Evolutionary conservation across 2,888 invertebrate species (phyloP).

Genomic region (Mesodorylaimus sp.): DNA sequence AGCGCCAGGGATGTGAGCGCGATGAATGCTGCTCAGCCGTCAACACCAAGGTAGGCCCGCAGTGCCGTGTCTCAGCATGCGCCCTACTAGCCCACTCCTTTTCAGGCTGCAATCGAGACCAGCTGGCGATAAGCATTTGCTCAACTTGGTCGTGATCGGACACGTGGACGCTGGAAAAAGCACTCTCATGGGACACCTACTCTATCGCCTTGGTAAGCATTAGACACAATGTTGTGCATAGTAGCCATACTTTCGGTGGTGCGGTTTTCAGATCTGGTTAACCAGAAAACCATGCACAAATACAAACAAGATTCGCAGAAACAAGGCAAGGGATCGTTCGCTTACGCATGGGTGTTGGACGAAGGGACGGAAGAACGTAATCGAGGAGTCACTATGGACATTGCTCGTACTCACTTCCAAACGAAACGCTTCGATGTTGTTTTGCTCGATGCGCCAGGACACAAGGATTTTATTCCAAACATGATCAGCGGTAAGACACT

Average conservation of each 20-base stretch:
- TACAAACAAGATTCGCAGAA: conserved; percentile 93
- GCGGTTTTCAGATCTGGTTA: conserved; percentile 43
- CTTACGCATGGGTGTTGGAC: conserved; percentile 88
- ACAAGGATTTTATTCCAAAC: conserved; percentile 97
- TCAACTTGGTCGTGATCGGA: conserved; percentile 38
- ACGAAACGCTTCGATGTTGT: conserved; percentile 24
- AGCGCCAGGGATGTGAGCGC: not conserved
- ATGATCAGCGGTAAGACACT: conserved; percentile 58
- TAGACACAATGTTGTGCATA: not conserved
- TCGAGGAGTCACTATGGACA: conserved; percentile 96
- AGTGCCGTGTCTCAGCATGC: too few species aligned
- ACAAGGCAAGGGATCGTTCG: conserved; percentile 88
- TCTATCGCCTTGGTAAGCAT: conserved; percentile 42
- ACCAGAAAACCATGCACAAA: conserved; percentile 73
- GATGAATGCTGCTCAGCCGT: not conserved
- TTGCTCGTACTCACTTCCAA: conserved; percentile 56
- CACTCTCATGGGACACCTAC: conserved; percentile 83
- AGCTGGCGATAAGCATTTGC: conserved; percentile 8
- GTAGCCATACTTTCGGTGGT: not conserved
- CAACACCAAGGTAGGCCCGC: not conserved
- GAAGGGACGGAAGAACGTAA: conserved; percentile 86
- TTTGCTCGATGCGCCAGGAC: conserved; percentile 88
- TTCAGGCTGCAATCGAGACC: conserved; percentile 8
- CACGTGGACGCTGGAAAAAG: conserved; percentile 96
- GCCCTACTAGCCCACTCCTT: not conserved